Percentiles rank a stretch among this genome's conserved stretches.
Conservation (phyloP, 2,113 vertebrate genomes). For the Hippoglossus stenolepis region DNA sequence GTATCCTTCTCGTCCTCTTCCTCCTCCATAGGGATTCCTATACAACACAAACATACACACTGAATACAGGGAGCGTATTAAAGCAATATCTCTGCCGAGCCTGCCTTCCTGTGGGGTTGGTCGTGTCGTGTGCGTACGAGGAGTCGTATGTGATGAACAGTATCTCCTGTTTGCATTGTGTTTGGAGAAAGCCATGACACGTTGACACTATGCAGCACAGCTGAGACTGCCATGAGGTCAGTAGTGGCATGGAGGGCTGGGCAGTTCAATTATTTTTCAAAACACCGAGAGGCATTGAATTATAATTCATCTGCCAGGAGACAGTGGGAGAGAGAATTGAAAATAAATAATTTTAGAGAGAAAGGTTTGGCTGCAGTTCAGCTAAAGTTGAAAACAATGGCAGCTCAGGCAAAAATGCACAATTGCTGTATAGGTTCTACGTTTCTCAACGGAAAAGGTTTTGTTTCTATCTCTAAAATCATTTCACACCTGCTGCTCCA, state of each 20-base stretch:
- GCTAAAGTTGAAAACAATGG: constrained; percentile 1
- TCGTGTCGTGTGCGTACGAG: constrained; percentile 5
- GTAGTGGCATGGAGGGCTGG: constrained; percentile 6
- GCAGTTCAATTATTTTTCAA: constrained; percentile 73
- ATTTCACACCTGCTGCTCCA: no score
- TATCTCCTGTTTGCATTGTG: neutral
- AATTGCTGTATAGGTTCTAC: neutral
- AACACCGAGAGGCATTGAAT: constrained; percentile 54
- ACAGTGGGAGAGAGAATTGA: neutral
- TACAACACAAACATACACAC: constrained; percentile 25
- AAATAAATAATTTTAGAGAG: constrained; percentile 16
- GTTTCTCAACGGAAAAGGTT: neutral
- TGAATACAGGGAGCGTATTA: constrained; percentile 10
- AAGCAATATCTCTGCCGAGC: constrained; percentile 13
- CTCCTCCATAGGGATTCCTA: constrained; percentile 95
- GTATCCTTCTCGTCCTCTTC: constrained; percentile 88
- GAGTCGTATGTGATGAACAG: neutral
- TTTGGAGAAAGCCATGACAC: constrained; percentile 15
- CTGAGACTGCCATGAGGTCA: constrained; percentile 31
- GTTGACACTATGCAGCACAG: neutral
- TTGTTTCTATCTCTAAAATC: no score
- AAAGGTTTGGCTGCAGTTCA: neutral
- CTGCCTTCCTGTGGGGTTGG: constrained; percentile 1
- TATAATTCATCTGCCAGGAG: constrained; percentile 29
- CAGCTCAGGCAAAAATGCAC: neutral